Percentiles rank a stretch among this genome's conserved stretches.
phyloP scores from a whole-genome alignment of 2,797 vertebrate genomes.

The Lutjanus campechanus region DNA sequence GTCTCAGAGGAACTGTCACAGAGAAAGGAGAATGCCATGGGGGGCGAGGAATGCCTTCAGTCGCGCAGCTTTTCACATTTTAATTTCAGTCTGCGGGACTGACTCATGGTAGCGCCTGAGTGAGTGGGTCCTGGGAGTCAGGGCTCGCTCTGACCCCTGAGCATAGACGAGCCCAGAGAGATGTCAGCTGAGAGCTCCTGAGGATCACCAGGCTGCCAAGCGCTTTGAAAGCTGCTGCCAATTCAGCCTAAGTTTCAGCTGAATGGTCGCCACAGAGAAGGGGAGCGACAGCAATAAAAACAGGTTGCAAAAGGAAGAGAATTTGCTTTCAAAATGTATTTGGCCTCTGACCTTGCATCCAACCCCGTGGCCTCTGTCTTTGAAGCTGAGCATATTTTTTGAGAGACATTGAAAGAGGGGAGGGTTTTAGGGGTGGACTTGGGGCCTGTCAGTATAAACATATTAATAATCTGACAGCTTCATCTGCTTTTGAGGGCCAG shows the following conservation, averaged over 20 bases:
- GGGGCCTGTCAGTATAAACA: slow-evolving; percentile 87
- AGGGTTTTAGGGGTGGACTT: slow-evolving; percentile 76
- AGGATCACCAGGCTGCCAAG: slow-evolving; percentile 92
- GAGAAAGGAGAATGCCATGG: slow-evolving; percentile 84
- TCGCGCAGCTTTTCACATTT: slow-evolving; percentile 91
- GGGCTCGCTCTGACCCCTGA: slow-evolving; percentile 88
- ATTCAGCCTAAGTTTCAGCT: slow-evolving; percentile 95
- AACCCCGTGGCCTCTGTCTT: slow-evolving; percentile 83
- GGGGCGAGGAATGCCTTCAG: slow-evolving; percentile 89
- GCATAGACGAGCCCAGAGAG: slow-evolving; percentile 87
- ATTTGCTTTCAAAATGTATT: slow-evolving; percentile 91
- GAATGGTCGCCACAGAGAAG: slow-evolving; percentile 91
- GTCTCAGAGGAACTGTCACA: slow-evolving; percentile 87
- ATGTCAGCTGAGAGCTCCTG: slow-evolving; percentile 89
- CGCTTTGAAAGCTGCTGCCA: slow-evolving; percentile 93
- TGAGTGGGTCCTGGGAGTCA: slow-evolving; percentile 88
- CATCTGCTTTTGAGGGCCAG: slow-evolving; percentile 88
- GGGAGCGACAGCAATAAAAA: slow-evolving; percentile 91
- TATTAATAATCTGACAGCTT: slow-evolving; percentile 92
- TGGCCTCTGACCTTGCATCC: slow-evolving; percentile 85
- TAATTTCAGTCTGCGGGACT: slow-evolving; percentile 90
- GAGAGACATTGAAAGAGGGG: slow-evolving; percentile 81
- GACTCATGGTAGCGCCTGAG: slow-evolving; percentile 90
- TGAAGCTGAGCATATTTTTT: slow-evolving; percentile 87
- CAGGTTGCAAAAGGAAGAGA: slow-evolving; percentile 91